Evolutionary conservation across 2,888 invertebrate genomes (phyloP).

Genomic region (Psylliodes chrysocephalus): DNA sequence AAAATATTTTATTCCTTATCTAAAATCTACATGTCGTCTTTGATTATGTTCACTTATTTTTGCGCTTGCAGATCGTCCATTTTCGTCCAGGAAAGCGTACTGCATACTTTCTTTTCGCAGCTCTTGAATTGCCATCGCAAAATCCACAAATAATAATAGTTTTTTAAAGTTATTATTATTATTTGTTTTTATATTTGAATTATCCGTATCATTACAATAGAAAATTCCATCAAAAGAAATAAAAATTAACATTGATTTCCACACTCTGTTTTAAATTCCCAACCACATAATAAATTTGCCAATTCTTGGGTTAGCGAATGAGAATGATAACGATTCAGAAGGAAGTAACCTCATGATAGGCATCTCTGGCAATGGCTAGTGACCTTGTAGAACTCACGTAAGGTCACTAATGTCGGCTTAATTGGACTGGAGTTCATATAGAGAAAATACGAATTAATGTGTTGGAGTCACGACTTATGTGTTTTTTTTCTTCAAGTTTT

Average conservation of each 20-base stretch:
- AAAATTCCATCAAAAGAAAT: no score
- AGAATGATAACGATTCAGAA: slow-evolving; percentile 10
- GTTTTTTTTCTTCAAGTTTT: neutral
- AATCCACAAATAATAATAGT: no score
- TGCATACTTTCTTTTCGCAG: no score
- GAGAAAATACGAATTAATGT: slow-evolving; percentile 13
- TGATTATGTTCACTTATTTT: no score
- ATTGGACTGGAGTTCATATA: slow-evolving; percentile 11
- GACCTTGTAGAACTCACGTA: slow-evolving; percentile 30
- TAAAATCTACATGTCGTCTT: no score
- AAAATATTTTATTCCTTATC: no score
- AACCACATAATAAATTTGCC: neutral
- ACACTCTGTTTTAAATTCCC: neutral
- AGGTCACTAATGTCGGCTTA: slow-evolving; percentile 25
- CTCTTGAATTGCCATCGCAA: no score
- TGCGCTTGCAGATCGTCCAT: no score
- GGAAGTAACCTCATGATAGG: slow-evolving; percentile 22
- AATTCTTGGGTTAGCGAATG: neutral
- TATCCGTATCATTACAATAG: no score
- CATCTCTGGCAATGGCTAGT: slow-evolving; percentile 13
- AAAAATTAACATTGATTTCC: slow-evolving; percentile 8
- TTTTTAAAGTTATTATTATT: no score
- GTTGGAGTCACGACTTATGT: slow-evolving; percentile 23
- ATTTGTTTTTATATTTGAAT: no score
- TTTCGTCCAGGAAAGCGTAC: no score